A percentile compares a stretch with the other conserved stretches of the same genome.
phyloP scores from a whole-genome alignment of 2,797 vertebrate species.

The Chaetodon trifasciatus region DNA sequence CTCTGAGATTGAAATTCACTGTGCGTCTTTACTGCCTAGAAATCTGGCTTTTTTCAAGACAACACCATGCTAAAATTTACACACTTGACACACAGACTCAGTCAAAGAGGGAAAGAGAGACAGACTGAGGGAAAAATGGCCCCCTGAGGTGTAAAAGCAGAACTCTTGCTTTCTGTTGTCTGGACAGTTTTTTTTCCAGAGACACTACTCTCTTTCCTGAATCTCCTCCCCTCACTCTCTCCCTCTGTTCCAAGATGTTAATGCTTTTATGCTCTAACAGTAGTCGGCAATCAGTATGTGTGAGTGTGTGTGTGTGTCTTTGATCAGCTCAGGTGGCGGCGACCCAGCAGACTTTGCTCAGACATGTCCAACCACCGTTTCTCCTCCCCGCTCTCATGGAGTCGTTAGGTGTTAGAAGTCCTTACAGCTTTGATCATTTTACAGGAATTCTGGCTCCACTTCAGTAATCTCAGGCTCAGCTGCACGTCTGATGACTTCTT shows the following conservation, averaged over 20 bases:
- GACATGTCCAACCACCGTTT: conserved; percentile 62
- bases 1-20: conserved; percentile 42
- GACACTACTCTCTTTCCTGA: conserved; percentile 25
- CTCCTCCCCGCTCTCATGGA: conserved; percentile 38
- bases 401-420: conserved; percentile 47
- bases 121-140: conserved; percentile 11
- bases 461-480: conserved; percentile 52
- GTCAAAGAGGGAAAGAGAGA: conserved; percentile 19
- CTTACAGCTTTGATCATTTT: conserved; percentile 68
- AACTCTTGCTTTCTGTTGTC: conserved; percentile 42
- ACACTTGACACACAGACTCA: conserved; percentile 36
- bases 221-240: neutral
- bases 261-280: conserved; percentile 60
- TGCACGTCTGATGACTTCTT: conserved; percentile 54
- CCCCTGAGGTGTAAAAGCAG: conserved; percentile 53
- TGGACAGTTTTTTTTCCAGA: conserved; percentile 6
- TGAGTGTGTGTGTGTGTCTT: conserved; percentile 55
- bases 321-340: conserved; percentile 71
- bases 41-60: conserved; percentile 37
- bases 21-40: conserved; percentile 37
- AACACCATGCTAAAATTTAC: conserved; percentile 36
- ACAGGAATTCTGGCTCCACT: conserved; percentile 59
- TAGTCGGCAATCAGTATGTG: conserved; percentile 42
- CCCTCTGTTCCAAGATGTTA: conserved; percentile 46
- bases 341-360: conserved; percentile 69